Conservation (phyloP, 2,797 vertebrate genomes). For the Lepidocolaptes lacrymiger region DNA sequence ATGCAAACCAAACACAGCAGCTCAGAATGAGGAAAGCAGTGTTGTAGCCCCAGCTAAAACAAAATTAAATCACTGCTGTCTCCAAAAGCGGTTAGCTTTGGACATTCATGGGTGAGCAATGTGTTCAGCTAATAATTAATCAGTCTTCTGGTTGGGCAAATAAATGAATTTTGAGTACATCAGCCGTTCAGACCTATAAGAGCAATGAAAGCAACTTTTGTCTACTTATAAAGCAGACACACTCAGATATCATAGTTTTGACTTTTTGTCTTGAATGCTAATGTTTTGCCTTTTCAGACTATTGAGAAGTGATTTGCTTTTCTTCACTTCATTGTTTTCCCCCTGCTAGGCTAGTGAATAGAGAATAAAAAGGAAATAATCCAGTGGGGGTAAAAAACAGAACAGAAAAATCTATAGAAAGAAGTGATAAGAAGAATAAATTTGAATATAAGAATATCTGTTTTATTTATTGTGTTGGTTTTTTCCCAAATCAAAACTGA, state of each 20-base stretch:
- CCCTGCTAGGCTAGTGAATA: background rate
- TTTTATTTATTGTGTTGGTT: accelerated
- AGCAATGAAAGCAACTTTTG: background rate
- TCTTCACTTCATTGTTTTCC: background rate
- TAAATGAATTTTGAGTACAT: background rate
- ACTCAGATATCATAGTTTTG: background rate
- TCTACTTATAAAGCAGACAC: background rate
- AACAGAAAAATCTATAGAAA: background rate
- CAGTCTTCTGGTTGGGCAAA: accelerated
- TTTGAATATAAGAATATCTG: background rate
- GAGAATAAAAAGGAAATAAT: background rate
- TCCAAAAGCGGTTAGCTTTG: background rate
- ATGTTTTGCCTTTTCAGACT: background rate
- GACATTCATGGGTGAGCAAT: background rate
- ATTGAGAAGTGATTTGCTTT: background rate
- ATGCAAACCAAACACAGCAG: background rate
- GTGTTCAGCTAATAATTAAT: background rate
- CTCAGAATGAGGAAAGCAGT: background rate
- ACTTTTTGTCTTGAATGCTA: background rate
- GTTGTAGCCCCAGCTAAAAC: background rate
- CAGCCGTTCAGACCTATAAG: background rate
- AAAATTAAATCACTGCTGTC: background rate
- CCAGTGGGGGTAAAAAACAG: background rate
- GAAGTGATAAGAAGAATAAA: background rate
- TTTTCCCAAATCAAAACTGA: background rate